Conservation (phyloP, 2,797 vertebrate species). For the Poliocrania exsul region DNA sequence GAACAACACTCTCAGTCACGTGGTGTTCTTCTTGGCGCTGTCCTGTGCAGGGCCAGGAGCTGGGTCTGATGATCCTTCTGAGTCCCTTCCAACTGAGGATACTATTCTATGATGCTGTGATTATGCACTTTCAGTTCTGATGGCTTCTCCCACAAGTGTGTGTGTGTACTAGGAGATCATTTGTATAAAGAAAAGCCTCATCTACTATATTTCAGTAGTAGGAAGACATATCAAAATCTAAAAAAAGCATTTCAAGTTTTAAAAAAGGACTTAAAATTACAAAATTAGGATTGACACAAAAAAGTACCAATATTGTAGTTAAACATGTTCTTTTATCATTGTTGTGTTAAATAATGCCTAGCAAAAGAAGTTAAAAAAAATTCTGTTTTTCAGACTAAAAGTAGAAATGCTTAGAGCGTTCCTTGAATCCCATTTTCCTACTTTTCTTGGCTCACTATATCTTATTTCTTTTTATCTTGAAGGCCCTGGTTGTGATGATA, state of each 20-base stretch:
- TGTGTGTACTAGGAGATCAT: background rate
- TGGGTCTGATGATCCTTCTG: fast-evolving
- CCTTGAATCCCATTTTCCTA: background rate
- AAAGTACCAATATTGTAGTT: background rate
- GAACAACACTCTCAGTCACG: fast-evolving
- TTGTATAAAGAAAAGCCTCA: background rate
- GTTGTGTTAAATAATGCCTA: background rate
- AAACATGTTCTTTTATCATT: background rate
- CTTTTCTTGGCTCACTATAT: background rate
- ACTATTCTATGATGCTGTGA: background rate
- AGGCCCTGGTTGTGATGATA: background rate
- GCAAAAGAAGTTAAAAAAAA: background rate
- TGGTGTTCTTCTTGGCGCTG: background rate
- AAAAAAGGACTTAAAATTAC: background rate
- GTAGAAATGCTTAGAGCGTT: background rate
- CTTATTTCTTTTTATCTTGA: background rate
- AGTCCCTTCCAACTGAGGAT: background rate
- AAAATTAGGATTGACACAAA: background rate
- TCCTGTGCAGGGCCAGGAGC: background rate
- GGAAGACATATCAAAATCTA: background rate
- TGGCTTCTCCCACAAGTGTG: background rate
- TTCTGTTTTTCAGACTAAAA: background rate
- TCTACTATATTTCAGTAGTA: background rate
- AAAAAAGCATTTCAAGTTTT: background rate
- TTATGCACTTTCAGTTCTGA: background rate